phyloP scores from a whole-genome alignment of 2,113 vertebrate species.

The Xiphophorus couchianus region DNA sequence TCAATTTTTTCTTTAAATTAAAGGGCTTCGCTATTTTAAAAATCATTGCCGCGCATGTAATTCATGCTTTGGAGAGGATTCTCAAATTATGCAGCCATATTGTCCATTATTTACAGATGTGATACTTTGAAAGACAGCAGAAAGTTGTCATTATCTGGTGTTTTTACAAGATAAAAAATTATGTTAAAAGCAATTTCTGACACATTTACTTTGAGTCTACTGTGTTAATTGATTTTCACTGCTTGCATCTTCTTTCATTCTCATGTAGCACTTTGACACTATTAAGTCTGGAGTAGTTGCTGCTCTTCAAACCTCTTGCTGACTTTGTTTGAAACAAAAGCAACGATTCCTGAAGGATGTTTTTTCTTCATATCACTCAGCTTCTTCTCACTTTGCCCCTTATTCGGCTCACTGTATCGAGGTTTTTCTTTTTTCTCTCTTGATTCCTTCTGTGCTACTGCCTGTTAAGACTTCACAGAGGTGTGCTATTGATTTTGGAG shows the following conservation, averaged over 20 bases:
- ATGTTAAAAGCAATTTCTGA: not conserved
- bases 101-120: not conserved
- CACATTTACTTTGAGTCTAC: not conserved
- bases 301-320: constrained; percentile 30
- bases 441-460: constrained; percentile 12
- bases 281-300: not conserved
- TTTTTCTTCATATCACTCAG: constrained; percentile 17
- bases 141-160: not conserved
- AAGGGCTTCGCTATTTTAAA: not conserved
- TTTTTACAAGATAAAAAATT: not conserved
- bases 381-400: constrained; percentile 11
- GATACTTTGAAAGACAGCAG: not conserved
- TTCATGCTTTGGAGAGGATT: not conserved
- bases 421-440: not conserved
- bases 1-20: not conserved
- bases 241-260: not conserved
- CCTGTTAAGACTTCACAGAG: constrained; percentile 39
- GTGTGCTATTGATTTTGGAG: constrained; percentile 59
- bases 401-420: not conserved
- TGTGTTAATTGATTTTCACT: not conserved
- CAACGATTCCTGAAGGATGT: constrained; percentile 18
- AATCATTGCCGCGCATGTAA: not conserved
- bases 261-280: not conserved
- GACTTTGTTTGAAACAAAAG: constrained; percentile 24
- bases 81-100: not conserved